Evolutionary conservation across 2,888 invertebrate genomes (phyloP), one percentile per base, ranked within the genome.

Genomic region (Acheta domesticus): DNA sequence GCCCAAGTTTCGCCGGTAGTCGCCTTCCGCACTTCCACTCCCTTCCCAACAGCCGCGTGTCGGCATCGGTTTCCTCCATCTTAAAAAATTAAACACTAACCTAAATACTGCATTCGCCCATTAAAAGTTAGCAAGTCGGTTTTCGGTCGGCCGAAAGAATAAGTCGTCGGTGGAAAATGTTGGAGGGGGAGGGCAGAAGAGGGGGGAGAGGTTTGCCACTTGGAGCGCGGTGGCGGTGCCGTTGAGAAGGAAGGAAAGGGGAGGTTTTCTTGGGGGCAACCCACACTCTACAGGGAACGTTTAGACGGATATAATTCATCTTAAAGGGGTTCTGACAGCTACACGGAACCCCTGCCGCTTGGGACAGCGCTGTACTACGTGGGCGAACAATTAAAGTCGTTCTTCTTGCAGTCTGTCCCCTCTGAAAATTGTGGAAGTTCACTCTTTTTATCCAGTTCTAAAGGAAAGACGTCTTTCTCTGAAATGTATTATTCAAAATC

Each of bases 31-130:
- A 2, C 62, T 62, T 62, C 62, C 36, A 19, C 62, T 0, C 62
- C n/a, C n/a, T 12, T 62, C 5, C 8, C 62, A n/a, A 62, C 62
- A n/a, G 16, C 62, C 62, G 62, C 14, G 62, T 36, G 36, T 36
- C 36, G 36, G 36, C 36, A 36, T 62, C 62, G 62, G 14, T 62
- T 62, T 62, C 36, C n/a, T 62, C 62, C 16, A 62, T n/a, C 62
- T 62, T 62, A 62, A 62, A 62, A 62, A 62, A 62, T 62, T 62
- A 62, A 62, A 62, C 62, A 62, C 16, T 62, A 62, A 62, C 62
- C 62, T 62, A 62, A 62, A 62, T 62, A 62, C 62, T 62, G 62
- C 62, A 62, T 19, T n/a, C 12, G n/a, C 62, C 62, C 62, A 62
- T 62, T 62, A 62, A 62, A 62, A 62, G 62, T 62, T 19, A 62